Evolutionary conservation across 2,797 vertebrate genomes (phyloP), one percentile per base, ranked within the genome.

Genomic region (Cossypha polioptera): DNA sequence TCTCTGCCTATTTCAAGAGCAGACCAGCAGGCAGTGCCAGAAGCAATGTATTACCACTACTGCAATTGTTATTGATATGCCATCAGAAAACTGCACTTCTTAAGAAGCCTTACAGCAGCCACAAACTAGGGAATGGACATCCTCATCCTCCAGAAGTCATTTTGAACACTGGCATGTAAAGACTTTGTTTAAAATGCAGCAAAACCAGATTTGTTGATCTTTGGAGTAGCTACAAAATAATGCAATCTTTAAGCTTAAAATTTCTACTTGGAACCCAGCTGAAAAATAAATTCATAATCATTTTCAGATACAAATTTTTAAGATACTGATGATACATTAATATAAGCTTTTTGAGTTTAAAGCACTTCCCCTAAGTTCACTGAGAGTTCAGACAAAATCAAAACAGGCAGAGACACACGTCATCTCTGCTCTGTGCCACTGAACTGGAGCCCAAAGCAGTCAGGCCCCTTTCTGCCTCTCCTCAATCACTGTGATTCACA

Each of bases 311-410:
- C 10, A 82, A 75, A 38, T 55, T 95, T 95, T 54, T 20, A 51
- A 94, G 94, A 89, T 91, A 79, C 73, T 51, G 50, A 54, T 47
- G 45, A 78, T 69, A 29, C 58, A 84, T 59, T 71, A 73, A 76
- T 65, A 84, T 24, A 92, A 90, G 61, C 45, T 88, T 88, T 88
- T 42, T 57, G 61, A 69, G 78, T 81, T 81, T 76, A 94, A 94
- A 96, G 92, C 78, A 84, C 68, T 72, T 68, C 48, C 85, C 66
- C 91, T 79, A 85, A 95, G 92, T 97, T 97, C 92, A 11, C 80
- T 62, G 66, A 95, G 83, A 96, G 96, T 88, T 93, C 92, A 87
- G 87, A 94, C 89, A 75, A 86, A 95, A 81, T 83, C 83, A 88
- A 94, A 91, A 95, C 91, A 95, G 80, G 63, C 91, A 91, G 68